Evolutionary conservation across 2,797 vertebrate species (phyloP).

Genomic region (Mus minutoides): DNA sequence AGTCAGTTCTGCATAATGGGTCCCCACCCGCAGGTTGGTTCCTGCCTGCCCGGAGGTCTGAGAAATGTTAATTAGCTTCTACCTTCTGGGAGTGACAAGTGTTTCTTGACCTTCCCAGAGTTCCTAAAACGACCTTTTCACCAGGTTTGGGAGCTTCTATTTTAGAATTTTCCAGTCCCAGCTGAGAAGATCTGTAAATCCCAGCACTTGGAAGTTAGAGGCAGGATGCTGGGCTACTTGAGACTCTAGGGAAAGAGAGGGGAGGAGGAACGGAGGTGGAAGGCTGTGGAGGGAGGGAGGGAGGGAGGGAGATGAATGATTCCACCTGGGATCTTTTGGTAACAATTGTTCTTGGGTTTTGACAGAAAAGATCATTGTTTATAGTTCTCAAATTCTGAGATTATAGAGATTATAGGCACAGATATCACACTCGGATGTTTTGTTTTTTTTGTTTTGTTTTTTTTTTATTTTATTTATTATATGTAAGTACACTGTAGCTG

Average conservation of each 20-base stretch:
- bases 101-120: too few relatives aligned
- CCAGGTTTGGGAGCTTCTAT: not conserved
- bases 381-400: not conserved
- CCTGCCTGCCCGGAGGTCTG: too few relatives aligned
- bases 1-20: too few relatives aligned
- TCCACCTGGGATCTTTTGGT: not conserved
- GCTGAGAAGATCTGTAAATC: not conserved
- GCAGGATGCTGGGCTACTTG: not conserved
- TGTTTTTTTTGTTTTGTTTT: too few relatives aligned
- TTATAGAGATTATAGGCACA: not conserved
- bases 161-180: not conserved
- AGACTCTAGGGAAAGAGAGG: not conserved
- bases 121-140: too few relatives aligned
- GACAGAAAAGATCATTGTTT: constrained; percentile 17
- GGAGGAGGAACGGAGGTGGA: not conserved
- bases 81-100: too few relatives aligned
- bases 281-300: not conserved
- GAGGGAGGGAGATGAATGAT: not conserved
- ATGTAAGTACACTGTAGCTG: too few relatives aligned
- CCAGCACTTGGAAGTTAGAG: not conserved
- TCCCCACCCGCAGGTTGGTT: too few relatives aligned
- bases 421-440: not conserved
- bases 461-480: too few relatives aligned
- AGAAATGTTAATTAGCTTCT: too few relatives aligned
- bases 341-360: not conserved